phyloP scores from a whole-genome alignment of 2,888 invertebrate genomes.

The Melieria omissa region DNA sequence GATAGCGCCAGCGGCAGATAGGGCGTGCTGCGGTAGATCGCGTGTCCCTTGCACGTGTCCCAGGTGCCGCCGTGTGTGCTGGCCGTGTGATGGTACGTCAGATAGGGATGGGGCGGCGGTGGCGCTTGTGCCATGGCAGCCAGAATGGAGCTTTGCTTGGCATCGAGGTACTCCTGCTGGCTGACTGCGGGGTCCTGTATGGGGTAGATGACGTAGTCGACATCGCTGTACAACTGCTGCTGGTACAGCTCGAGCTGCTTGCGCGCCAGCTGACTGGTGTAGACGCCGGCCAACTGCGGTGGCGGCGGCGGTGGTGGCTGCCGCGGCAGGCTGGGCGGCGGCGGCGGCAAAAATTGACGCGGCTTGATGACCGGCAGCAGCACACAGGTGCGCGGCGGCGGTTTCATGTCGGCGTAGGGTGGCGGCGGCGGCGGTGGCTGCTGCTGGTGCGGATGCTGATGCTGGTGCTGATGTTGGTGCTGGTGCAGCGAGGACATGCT shows the following conservation, averaged over 20 bases:
- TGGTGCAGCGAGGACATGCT: conserved; percentile 70
- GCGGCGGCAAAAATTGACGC: conserved; percentile 72
- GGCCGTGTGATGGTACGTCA: conserved; percentile 58
- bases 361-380: conserved; percentile 74
- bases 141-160: conserved; percentile 76
- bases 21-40: conserved; percentile 85
- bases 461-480: too few species aligned
- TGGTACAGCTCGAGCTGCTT: conserved; percentile 88
- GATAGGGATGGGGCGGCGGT: conserved; percentile 70
- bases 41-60: conserved; percentile 73
- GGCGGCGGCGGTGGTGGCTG: conserved; percentile 74
- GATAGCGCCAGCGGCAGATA: conserved; percentile 78
- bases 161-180: conserved; percentile 90
- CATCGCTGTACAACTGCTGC: conserved; percentile 89
- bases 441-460: too few species aligned
- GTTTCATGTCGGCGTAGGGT: conserved; percentile 69
- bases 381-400: conserved; percentile 69
- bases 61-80: conserved; percentile 58
- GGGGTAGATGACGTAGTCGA: conserved; percentile 92
- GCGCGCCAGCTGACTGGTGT: conserved; percentile 76
- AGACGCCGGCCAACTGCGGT: conserved; percentile 78
- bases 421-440: conserved; percentile 63
- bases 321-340: conserved; percentile 75
- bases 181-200: conserved; percentile 89
- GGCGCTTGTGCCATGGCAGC: conserved; percentile 75